Base-by-base conservation (phyloP, 2,113 vertebrate species). In the Urocitellus parryii region DNA sequence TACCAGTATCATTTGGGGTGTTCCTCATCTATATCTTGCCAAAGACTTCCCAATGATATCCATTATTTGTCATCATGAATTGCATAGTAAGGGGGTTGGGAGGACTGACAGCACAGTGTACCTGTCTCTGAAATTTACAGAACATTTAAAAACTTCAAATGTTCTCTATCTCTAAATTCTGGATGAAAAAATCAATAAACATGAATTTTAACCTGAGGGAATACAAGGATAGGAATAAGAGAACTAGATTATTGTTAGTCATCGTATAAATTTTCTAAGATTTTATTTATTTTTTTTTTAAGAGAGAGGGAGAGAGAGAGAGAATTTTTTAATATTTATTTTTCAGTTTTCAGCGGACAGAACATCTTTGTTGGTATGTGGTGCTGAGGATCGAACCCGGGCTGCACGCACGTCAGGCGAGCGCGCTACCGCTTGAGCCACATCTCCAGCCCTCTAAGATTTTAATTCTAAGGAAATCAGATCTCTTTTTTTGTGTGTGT, bases 141-240 rank as follows among this genome's bases (percentile, higher is more conserved):
- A 73, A 63, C 51, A 70, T 65, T 72, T 68, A 51, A 89, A 94
- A 42, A 94, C 84, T 77, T 81, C 58, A 84, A 83, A 63, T 24
- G 37, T 90, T 70, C 39, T 91, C 20, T 65, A 37, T 81, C 24
- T 96, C 25, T 58, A 29, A 61, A 13, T 25, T 68, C 89, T 70
- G 61, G 7, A 73, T 78, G 29, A 87, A 72, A 96, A 97, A 90
- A 25, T 76, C 34, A 81, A 8, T 79, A 58, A 34, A 81, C 42
- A 14, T 8, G 20, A 97, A 92, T 65, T 95, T 86, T 94, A 95
- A 91, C 74, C 37, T 94, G 48, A 88, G 90, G 53, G 90, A 79
- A 82, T 56, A 88, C 2, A 85, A 87, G 29, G 42, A 56, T 65
- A 83, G 70, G 58, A 94, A 86, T 70, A 80, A 22, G 96, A 73